These are phyloP conservation scores for Pyrgilauda ruficollis DNA, from an alignment of 2,113 vertebrate species.

Conservation along the genomic window DNA sequence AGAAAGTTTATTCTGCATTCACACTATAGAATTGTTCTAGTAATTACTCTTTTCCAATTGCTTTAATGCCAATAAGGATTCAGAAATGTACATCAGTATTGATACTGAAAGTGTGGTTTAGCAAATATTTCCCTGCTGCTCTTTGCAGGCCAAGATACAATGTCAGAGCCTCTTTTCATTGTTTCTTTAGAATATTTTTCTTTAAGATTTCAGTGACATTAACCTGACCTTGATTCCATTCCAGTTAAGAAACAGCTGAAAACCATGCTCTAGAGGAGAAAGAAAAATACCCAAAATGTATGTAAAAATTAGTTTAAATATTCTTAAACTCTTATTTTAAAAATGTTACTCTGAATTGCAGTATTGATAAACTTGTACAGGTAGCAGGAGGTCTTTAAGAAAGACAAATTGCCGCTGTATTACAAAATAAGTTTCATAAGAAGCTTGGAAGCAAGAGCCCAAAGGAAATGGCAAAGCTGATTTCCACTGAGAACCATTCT, in stretches of 20 bases:
- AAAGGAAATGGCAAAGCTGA: background rate
- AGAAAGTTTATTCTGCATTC: background rate
- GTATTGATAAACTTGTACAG: background rate
- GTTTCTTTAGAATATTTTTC: background rate
- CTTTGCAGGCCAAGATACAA: background rate
- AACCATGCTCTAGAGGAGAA: background rate
- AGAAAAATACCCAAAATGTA: background rate
- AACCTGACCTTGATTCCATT: background rate
- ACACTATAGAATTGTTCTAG: background rate
- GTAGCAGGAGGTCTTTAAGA: background rate
- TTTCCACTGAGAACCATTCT: background rate
- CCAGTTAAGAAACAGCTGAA: background rate
- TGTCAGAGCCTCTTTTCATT: background rate
- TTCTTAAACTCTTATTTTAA: background rate
- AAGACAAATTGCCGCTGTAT: background rate
- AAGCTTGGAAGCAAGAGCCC: background rate
- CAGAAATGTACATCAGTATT: background rate
- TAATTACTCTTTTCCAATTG: background rate
- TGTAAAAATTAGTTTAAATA: background rate
- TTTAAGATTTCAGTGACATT: background rate
- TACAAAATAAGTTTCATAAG: background rate
- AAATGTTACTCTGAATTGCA: background rate
- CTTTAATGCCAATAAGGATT: background rate
- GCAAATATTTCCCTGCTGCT: background rate
- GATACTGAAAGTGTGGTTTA: background rate